A percentile compares a stretch with the other conserved stretches of the same genome.
Evolutionary conservation across 2,888 invertebrate genomes (phyloP).

Genomic region (Tortricodes alternella): DNA sequence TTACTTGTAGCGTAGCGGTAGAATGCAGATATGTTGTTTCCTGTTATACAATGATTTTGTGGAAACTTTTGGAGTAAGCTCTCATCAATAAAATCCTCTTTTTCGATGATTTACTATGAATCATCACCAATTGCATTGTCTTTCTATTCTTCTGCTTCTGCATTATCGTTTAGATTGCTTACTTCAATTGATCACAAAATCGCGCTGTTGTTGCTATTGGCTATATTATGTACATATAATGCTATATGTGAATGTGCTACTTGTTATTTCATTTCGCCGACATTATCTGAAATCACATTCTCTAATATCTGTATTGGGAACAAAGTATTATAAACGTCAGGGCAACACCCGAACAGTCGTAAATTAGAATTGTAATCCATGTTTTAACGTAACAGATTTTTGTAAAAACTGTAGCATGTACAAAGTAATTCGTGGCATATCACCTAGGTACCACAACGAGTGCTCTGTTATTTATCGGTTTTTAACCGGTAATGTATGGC

Average conservation of each 20-base stretch:
- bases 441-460: constrained; percentile 62
- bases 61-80: constrained; percentile 38
- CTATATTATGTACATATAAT: constrained; percentile 45
- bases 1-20: constrained; percentile 72
- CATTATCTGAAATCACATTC: constrained; percentile 32
- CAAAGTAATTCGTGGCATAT: constrained; percentile 73
- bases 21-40: constrained; percentile 51
- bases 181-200: constrained; percentile 48
- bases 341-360: constrained; percentile 26
- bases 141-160: background rate
- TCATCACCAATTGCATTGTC: background rate
- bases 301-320: constrained; percentile 68
- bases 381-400: constrained; percentile 46
- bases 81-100: background rate
- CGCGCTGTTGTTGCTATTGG: constrained; percentile 46
- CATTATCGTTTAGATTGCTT: constrained; percentile 34
- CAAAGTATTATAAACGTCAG: constrained; percentile 47
- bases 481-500: constrained; percentile 40
- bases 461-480: constrained; percentile 45
- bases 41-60: constrained; percentile 42
- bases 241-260: constrained; percentile 42
- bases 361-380: constrained; percentile 37
- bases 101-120: background rate
- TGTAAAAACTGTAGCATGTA: constrained; percentile 54
- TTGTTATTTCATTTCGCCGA: constrained; percentile 30